phyloP scores from a whole-genome alignment of 2,113 vertebrate species.

The Sphyrna mokarran region DNA sequence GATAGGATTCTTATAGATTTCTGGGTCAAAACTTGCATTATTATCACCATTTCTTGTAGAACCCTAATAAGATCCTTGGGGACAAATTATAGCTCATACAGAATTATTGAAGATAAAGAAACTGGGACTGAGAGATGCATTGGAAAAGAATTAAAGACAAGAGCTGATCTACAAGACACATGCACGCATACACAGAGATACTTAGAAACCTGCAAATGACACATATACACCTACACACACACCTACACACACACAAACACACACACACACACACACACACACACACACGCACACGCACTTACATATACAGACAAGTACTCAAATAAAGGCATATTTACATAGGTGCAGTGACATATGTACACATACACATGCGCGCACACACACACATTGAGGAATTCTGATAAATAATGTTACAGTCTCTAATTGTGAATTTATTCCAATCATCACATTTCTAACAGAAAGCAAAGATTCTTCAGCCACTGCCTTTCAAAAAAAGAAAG shows the following conservation, averaged over 20 bases:
- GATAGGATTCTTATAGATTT: conserved; percentile 30
- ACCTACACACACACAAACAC: background rate
- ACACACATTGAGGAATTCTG: background rate
- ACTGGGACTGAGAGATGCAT: background rate
- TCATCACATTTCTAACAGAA: background rate
- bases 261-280: background rate
- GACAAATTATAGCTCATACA: background rate
- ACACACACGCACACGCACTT: background rate
- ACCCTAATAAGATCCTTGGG: background rate
- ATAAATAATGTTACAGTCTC: background rate
- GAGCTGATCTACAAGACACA: background rate
- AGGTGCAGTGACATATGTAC: no score
- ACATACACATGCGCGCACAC: background rate
- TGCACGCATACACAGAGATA: background rate
- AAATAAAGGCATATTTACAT: background rate
- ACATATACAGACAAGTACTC: background rate
- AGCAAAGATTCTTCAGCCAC: background rate
- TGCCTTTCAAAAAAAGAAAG: background rate
- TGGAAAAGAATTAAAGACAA: background rate
- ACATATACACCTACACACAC: background rate
- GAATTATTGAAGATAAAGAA: conserved; percentile 29
- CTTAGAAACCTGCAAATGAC: background rate
- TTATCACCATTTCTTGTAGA: conserved; percentile 13
- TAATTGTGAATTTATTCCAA: background rate
- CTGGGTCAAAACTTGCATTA: background rate